Evolutionary conservation across 1,140 invertebrate genomes (phyloP).

Genomic region (Drosophila lacteicornis): DNA sequence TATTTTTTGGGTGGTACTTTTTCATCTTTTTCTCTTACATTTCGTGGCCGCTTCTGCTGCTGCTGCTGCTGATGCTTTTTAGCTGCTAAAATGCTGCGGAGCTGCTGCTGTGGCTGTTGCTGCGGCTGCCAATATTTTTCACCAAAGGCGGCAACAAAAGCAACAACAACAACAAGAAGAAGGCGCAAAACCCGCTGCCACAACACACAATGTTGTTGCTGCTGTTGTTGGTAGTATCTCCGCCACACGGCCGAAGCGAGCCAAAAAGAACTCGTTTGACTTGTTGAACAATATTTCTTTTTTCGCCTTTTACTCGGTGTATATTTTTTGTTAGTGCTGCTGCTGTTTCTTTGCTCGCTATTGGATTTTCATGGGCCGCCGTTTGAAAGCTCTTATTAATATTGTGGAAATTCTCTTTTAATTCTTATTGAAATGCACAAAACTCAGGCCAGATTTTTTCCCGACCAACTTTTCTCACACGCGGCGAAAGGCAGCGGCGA

Average conservation of each 20-base stretch:
- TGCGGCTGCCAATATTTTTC: conserved; percentile 82
- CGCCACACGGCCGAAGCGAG: conserved; percentile 79
- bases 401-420: conserved; percentile 54
- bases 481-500: conserved; percentile 39
- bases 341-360: conserved; percentile 58
- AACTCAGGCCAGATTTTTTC: conserved; percentile 23
- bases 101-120: conserved; percentile 65
- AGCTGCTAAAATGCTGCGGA: conserved; percentile 30
- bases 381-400: conserved; percentile 16
- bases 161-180: conserved; percentile 49
- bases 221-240: conserved; percentile 50
- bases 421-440: conserved; percentile 45
- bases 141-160: conserved; percentile 71
- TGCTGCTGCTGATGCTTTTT: conserved; percentile 18
- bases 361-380: conserved; percentile 29
- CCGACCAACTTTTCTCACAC: conserved; percentile 27
- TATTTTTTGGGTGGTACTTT: conserved; percentile 39
- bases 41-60: conserved; percentile 38
- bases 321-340: conserved; percentile 55
- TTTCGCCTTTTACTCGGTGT: conserved; percentile 53
- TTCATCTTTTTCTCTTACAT: conserved; percentile 47
- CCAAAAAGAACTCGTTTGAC: conserved; percentile 84
- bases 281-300: conserved; percentile 84
- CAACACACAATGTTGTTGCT: conserved; percentile 57
- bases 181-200: conserved; percentile 63